Base-by-base conservation (phyloP, 2,113 vertebrate genomes). In the Serinus canaria region DNA sequence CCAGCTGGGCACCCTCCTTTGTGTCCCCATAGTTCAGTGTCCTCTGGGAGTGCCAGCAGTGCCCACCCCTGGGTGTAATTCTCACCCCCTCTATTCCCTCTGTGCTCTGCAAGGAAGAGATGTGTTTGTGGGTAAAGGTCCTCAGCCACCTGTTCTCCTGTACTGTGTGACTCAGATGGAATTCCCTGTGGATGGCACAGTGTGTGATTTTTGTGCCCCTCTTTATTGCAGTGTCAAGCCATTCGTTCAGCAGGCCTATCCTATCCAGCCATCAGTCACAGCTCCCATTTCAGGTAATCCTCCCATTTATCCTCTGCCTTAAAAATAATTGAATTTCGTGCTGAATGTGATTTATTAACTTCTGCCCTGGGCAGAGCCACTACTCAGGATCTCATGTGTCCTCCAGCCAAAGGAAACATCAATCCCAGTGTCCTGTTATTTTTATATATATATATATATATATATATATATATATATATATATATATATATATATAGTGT, bases 181-280 rank as follows among this genome's bases (percentile, higher is more conserved):
- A 64, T 92, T 83, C 46, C 46, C 66, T 31, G 44, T 67, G 64
- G 11, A 20, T 90, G 66, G 47, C 27, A 31, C 27, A 5, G 19
- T 53, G 64, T 92, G 6, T 95, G 83, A 96, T 44, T 56, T 67
- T 9, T 56, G 19, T 74, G 64, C 74, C 15, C 76, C 53, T 89
- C 55, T 92, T 86, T 93, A 46, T 98, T 98, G 70, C 96, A 99
- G 99, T 21, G 98, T 99, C 93, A 99, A 99, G 97, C 99, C 99
- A 96, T 99, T 99, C 52, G 98, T 98, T 89, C 99, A 99, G 95
- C 99, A 99, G 97, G 98, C 99, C 77, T 99, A 99, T 91, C 98
- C 99, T 77, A 99, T 99, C 96, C 99, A 99, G 98, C 99, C 99
- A 95, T 97, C 98, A 43, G 99, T 99, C 96, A 98, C 99, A 83